Evolutionary conservation across 2,797 vertebrate species (phyloP).

Genomic region (Delichon dasypus): DNA sequence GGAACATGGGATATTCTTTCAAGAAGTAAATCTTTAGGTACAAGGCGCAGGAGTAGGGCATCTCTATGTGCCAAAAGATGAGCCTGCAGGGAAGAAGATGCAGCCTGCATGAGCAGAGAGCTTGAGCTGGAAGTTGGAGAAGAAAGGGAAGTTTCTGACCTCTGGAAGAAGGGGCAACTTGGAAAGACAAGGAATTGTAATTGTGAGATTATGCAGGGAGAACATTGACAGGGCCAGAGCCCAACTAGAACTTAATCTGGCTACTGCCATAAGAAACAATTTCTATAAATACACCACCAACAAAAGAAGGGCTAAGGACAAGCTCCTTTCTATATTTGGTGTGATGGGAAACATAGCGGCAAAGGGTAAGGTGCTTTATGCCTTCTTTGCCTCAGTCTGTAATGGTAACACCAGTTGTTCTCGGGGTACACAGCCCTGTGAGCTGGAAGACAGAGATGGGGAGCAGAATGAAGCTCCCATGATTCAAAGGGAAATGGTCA

Average conservation of each 20-base stretch:
- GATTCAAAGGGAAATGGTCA: neutral
- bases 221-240: neutral
- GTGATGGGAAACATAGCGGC: neutral
- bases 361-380: neutral
- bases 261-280: neutral
- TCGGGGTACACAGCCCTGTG: rapidly evolving
- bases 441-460: neutral
- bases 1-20: neutral
- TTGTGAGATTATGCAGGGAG: neutral
- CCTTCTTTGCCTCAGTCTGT: neutral
- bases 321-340: neutral
- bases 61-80: neutral
- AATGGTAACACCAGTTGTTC: neutral
- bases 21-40: neutral
- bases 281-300: neutral
- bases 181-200: neutral
- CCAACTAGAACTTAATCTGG: neutral
- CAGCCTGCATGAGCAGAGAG: neutral
- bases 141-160: neutral
- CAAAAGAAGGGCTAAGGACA: neutral
- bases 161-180: neutral
- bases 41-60: neutral
- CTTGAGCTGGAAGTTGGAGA: neutral
- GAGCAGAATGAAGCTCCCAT: neutral
- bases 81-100: neutral